Evolutionary conservation across 2,888 invertebrate genomes (phyloP).

Genomic region (Escarpia spicata): DNA sequence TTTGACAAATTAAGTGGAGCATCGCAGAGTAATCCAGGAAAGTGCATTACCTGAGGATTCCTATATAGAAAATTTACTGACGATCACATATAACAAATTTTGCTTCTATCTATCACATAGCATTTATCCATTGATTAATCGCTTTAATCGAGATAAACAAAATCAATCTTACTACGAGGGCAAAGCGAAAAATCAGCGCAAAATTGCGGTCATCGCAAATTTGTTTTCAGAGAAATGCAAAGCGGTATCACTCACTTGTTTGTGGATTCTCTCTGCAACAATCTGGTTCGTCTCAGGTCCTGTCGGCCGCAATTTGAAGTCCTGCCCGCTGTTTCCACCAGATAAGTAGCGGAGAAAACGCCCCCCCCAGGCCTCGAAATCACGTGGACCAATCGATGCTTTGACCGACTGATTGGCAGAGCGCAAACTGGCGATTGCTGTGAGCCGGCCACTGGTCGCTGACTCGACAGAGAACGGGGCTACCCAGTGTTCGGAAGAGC

Average conservation of each 20-base stretch:
- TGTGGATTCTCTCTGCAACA: not conserved
- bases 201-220: too few species aligned
- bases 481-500: not conserved
- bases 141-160: too few species aligned
- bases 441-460: not conserved
- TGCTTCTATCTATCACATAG: not conserved
- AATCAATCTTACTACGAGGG: too few species aligned
- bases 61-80: not conserved
- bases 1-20: not conserved
- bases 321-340: not conserved
- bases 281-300: not conserved
- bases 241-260: not conserved
- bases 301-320: not conserved
- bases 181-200: too few species aligned
- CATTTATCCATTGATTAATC: not conserved
- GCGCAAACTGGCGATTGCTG: not conserved
- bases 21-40: not conserved
- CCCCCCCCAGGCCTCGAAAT: not conserved
- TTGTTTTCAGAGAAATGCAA: not conserved
- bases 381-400: not conserved
- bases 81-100: not conserved
- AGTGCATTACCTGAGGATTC: not conserved
- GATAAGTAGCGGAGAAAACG: slow-evolving; percentile 1
- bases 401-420: slow-evolving; percentile 3
- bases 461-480: not conserved